Evolutionary conservation across 2,113 vertebrate species (phyloP), one percentile per base, ranked within the genome.

Genomic region (Ariopsis seemanni): DNA sequence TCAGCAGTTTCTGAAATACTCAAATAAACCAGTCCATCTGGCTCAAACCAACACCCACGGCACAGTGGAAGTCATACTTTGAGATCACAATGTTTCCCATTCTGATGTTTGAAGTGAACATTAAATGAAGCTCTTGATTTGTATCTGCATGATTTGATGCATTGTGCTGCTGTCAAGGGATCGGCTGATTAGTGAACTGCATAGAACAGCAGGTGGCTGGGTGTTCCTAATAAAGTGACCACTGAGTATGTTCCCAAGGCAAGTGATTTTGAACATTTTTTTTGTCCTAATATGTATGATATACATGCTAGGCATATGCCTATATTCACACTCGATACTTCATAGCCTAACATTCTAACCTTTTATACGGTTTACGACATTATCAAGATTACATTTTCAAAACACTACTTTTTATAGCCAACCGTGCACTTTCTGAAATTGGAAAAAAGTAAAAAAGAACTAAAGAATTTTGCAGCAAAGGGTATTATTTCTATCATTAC

Each of bases 361-460:
- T 48, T 14, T 82, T 27, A 79, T 57, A 79, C 6, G 52, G 7
- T 79, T 79, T 82, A 22, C 58, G 14, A 14, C 4, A 81, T 81
- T 60, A 57, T 81, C 78, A 81, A 60, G 30, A 81, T 81, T 20
- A 60, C n/a, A 81, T 20, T 81, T 81, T 60, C 8, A 81, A 81
- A 81, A 34, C 20, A 42, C 55, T 81, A 81, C 78, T 81, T 81
- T 58, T 57, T 17, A 55, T 27, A 30, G 53, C 20, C 12, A 79
- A 30, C 22, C 30, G 53, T 79, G 27, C 55, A 57, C 53, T 9
- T 81, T 81, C 30, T 10, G n/a, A 77, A 77, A 53, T 77, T 77
- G 17, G 71, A 17, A 69, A 25, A 50, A 18, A 60, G 50, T 17
- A 48, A 65, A 82, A 65, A 10, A 57, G n/a, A 18, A 18, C 15